Percentiles rank a stretch among this genome's conserved stretches.
Conservation (phyloP, 2,113 vertebrate genomes). For the Phycodurus eques region DNA sequence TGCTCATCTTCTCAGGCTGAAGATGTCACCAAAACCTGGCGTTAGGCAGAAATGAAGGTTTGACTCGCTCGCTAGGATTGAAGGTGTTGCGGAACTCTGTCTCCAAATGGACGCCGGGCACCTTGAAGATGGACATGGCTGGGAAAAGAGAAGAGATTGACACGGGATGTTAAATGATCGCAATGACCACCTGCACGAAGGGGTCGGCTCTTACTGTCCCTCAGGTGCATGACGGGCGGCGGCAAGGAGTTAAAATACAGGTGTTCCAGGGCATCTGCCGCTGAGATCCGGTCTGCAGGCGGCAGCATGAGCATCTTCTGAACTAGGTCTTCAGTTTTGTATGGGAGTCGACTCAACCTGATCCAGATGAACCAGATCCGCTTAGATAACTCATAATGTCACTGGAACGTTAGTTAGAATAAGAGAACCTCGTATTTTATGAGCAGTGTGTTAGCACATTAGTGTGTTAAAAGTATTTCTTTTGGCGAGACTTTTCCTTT, state of each 20-base stretch:
- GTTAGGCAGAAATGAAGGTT: conserved; percentile 44
- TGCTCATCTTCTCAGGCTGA: neutral
- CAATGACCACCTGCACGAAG: neutral
- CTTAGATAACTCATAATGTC: neutral
- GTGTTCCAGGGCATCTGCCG: conserved; percentile 74
- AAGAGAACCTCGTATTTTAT: too few species aligned
- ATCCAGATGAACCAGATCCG: neutral
- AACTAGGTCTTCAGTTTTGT: conserved; percentile 80
- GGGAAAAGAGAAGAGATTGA: conserved; percentile 5
- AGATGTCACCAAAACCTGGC: conserved; percentile 79
- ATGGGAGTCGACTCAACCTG: conserved; percentile 78
- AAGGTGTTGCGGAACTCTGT: conserved; percentile 81
- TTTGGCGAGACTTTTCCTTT: neutral
- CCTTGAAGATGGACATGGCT: conserved; percentile 84
- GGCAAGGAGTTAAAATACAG: conserved; percentile 83
- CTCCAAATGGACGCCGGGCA: conserved; percentile 81
- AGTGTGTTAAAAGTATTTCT: neutral
- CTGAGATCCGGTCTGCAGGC: conserved; percentile 74
- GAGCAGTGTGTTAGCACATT: neutral
- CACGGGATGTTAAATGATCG: neutral
- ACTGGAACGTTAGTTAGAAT: neutral
- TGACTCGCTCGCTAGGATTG: conserved; percentile 64
- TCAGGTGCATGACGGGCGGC: conserved; percentile 77
- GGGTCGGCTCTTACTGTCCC: conserved; percentile 70
- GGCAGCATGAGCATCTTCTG: conserved; percentile 77